These are phyloP conservation scores for Drosophila funebris DNA, from an alignment of 1,140 invertebrate genomes.

Conservation along the genomic window DNA sequence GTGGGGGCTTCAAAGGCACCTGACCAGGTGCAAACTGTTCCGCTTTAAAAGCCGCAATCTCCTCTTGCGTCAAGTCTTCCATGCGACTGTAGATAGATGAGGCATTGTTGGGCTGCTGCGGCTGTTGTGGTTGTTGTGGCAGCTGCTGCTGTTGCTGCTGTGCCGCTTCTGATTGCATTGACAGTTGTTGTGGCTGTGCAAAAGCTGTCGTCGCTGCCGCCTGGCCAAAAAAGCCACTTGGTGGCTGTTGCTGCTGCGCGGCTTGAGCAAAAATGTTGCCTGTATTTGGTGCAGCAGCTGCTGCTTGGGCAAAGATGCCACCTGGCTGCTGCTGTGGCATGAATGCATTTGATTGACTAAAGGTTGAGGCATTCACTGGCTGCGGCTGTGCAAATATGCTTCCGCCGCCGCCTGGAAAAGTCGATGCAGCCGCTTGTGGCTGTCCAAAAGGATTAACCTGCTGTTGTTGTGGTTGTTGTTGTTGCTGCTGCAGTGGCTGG, in stretches of 20 bases:
- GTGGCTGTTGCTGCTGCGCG: constrained; percentile 10
- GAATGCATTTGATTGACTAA: constrained; percentile 44
- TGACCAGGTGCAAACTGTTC: constrained; percentile 60
- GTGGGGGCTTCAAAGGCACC: constrained; percentile 72
- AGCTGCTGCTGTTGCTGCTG: constrained; percentile 33
- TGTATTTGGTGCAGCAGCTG: constrained; percentile 13
- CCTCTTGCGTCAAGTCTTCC: constrained; percentile 60
- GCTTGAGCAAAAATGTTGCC: constrained; percentile 45
- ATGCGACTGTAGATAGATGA: constrained; percentile 57
- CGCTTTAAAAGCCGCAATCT: constrained; percentile 77
- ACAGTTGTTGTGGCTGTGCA: constrained; percentile 21
- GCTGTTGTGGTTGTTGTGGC: constrained; percentile 15
- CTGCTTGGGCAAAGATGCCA: constrained; percentile 24
- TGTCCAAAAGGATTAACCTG: constrained; percentile 35
- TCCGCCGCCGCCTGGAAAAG: background rate
- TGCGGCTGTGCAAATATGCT: constrained; percentile 49
- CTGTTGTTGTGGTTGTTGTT: constrained; percentile 23
- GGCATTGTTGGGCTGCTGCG: constrained; percentile 12
- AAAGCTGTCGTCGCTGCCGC: constrained; percentile 22
- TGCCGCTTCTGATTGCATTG: constrained; percentile 25
- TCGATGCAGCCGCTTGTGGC: background rate
- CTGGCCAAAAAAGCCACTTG: background rate
- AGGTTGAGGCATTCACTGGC: constrained; percentile 38
- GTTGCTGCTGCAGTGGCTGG: too few relatives aligned
- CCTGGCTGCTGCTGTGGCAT: constrained; percentile 29